phyloP scores from a whole-genome alignment of 2,113 vertebrate species.

The Ramphastos sulfuratus region DNA sequence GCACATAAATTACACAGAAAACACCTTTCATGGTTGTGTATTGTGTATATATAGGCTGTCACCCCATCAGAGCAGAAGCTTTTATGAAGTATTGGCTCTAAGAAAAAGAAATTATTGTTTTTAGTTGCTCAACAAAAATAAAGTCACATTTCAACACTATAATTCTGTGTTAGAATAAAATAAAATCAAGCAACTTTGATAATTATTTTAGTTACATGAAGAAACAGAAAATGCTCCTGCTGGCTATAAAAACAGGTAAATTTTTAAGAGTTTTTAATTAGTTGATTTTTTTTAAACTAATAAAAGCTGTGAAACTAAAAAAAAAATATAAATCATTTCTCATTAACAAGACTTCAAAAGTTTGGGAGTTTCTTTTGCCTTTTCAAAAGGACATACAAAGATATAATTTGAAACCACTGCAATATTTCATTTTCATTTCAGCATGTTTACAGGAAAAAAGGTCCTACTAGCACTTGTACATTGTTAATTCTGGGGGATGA shows the following conservation, averaged over 20 bases:
- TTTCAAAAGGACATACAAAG: not conserved
- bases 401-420: too few species aligned
- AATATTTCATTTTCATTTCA: not conserved
- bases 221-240: not conserved
- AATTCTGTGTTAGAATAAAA: not conserved
- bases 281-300: not conserved
- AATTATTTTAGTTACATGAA: not conserved
- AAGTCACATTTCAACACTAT: not conserved
- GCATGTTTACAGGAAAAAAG: not conserved
- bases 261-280: not conserved
- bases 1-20: constrained; percentile 60
- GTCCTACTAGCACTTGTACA: not conserved
- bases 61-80: constrained; percentile 48
- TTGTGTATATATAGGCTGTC: constrained; percentile 26
- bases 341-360: not conserved
- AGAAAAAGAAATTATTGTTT: constrained; percentile 16
- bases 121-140: not conserved
- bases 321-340: not conserved
- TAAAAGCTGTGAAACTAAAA: not conserved
- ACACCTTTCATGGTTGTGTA: not conserved
- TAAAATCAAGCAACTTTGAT: not conserved
- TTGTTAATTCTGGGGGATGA: not conserved
- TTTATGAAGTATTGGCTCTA: constrained; percentile 58
- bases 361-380: not conserved
- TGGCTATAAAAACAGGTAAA: not conserved